Conservation (phyloP, 2,113 vertebrate species). For the Argyrosomus japonicus region DNA sequence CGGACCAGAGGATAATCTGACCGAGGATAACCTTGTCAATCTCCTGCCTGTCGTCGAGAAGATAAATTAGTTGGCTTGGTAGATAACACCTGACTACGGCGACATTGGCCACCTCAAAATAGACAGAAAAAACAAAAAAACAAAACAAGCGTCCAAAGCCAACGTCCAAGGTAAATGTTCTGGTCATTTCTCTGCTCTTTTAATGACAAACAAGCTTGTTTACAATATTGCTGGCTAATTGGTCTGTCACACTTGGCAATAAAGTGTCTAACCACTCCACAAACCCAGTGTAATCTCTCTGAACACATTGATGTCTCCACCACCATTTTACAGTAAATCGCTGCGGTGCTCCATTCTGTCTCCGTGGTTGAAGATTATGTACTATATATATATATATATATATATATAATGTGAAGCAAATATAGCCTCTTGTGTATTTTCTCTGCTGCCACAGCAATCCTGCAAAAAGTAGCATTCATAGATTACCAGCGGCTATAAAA, state of each 20-base stretch:
- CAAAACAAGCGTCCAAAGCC: constrained; percentile 15
- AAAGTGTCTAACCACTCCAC: constrained; percentile 4
- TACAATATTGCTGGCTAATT: constrained; percentile 5
- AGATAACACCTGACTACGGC: constrained; percentile 37
- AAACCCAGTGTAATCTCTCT: constrained; percentile 29
- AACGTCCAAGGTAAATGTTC: constrained; percentile 65
- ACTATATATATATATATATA: not conserved
- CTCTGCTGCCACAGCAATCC: not conserved
- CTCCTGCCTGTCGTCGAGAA: constrained; percentile 41
- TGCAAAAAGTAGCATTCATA: not conserved
- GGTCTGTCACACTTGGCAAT: not conserved
- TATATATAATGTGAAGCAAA: constrained; percentile 18
- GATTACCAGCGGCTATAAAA: not conserved
- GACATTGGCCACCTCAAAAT: constrained; percentile 30
- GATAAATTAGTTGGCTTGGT: constrained; percentile 50
- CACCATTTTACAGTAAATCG: constrained; percentile 58
- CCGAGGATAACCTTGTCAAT: constrained; percentile 44
- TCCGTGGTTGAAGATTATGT: constrained; percentile 10
- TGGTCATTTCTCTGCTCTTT: not conserved
- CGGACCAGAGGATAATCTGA: constrained; percentile 59
- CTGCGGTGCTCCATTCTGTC: constrained; percentile 25
- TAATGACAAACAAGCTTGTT: too few species aligned
- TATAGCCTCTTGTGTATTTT: not conserved
- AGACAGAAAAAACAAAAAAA: constrained; percentile 1
- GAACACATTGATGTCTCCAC: constrained; percentile 32